These are phyloP conservation scores for Tigriopus japonicus DNA, from an alignment of 1,140 invertebrate genomes.

Conservation along the genomic window DNA sequence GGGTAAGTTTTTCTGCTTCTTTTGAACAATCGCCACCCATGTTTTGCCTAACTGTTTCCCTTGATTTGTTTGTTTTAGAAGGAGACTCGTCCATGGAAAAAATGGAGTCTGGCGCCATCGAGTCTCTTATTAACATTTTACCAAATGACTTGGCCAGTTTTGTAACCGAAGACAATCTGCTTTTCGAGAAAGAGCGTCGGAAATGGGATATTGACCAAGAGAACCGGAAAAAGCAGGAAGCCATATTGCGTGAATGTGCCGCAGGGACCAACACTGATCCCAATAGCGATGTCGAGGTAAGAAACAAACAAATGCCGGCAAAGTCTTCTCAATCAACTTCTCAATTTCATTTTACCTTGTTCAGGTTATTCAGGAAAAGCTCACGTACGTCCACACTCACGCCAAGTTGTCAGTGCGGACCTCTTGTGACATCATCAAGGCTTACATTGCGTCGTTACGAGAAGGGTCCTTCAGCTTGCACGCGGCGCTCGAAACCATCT, in stretches of 20 bases:
- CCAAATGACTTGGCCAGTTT: slow-evolving; percentile 25
- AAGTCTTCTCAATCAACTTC: background rate
- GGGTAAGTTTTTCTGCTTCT: slow-evolving; percentile 17
- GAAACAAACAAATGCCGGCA: background rate
- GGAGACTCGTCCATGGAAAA: background rate
- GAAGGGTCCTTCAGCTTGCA: background rate
- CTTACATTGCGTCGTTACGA: background rate
- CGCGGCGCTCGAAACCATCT: background rate
- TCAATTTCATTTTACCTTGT: background rate
- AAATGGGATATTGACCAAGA: slow-evolving; percentile 26
- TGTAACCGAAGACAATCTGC: slow-evolving; percentile 26
- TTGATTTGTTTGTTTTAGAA: slow-evolving; percentile 5
- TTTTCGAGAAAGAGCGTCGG: slow-evolving; percentile 25
- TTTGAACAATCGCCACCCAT: background rate
- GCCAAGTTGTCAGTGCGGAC: background rate
- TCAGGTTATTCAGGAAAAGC: background rate
- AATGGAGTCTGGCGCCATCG: background rate
- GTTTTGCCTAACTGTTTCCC: background rate
- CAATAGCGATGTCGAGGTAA: background rate
- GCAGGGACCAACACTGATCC: background rate
- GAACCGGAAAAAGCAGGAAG: background rate
- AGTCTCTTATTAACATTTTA: slow-evolving; percentile 16
- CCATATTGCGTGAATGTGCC: background rate
- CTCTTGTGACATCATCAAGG: background rate
- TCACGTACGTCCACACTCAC: background rate